Base-by-base conservation (phyloP, 2,113 vertebrate genomes). In the Toxostoma redivivum region DNA sequence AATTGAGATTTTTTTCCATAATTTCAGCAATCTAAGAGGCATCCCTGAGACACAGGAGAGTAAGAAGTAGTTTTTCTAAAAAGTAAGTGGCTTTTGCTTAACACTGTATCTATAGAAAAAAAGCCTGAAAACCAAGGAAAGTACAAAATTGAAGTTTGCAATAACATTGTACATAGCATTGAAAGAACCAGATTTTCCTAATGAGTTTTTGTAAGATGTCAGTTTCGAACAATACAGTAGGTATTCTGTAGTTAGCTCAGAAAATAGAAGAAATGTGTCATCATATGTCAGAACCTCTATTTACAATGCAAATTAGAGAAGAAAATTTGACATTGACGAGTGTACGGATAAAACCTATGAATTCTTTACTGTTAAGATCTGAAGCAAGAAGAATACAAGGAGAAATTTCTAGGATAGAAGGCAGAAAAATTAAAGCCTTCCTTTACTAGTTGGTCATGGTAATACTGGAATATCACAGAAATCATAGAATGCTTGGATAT, bases 261-360 rank as follows among this genome's bases (percentile, higher is more conserved):
- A 92, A 85, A 90, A 90, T 2, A 84, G 65, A 76, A 91, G 37
- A 71, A 79, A 88, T 1, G 2, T 89, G 38, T 94, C 80, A 81
- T 70, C 45, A 5, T 81, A 33, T 93, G 79, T 90, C 90, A 95
- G 24, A 47, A 3, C 44, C 28, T 37, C 57, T 86, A 95, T 90
- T 94, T 94, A 64, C 64, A 90, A 83, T 83, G 67, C 60, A 86
- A 86, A 96, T 96, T 57, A 81, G 64, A 88, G n/a, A 24, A 78
- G 78, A 78, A 71, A 81, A 92, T 88, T 92, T 95, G 76, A 78
- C 87, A 93, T 14, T n/a, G 74, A 86, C 86, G 78, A 72, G 23
- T 50, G 38, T 58, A 81, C 1, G 14, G 71, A 67, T 65, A 48
- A 95, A 94, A 70, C 15, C 33, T 54, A 30, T n/a, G 54, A 93